Evolutionary conservation across 2,113 vertebrate species (phyloP), one percentile per base, ranked within the genome.

Genomic region (Spilogale gracilis): DNA sequence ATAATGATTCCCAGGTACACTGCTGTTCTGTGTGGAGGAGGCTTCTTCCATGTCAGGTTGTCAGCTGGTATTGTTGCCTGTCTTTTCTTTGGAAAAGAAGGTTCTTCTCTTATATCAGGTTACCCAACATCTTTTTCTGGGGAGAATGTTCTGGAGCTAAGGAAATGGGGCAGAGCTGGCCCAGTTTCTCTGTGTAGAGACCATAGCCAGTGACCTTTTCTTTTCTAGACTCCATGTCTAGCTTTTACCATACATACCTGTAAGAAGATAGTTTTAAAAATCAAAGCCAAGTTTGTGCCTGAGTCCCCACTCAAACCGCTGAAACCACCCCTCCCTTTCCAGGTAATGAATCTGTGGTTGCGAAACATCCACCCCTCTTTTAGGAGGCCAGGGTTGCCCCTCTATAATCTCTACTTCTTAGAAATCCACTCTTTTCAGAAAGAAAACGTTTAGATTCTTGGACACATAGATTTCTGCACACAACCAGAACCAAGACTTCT

Each of bases 231-330:
- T 79, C 52, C 6, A 27, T 54, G 50, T 90, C 58, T 74, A 56
- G 43, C 12, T 91, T 52, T 85, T 91, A 56, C 30, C 52, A 21
- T 52, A 69, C 30, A 69, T 23, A 85, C 17, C 10, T 65, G 43
- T 4, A 73, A 45, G 89, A 85, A 74, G 60, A 74, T 27, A 52
- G n/a, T 86, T 96, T 91, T 76, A n/a, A 81, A 91, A 91, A 93
- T 91, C 30, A 94, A 83, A 95, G 69, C 21, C 23, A 61, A 23
- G 12, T 96, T 60, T 92, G 32, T 90, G 50, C 21, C 32, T 45
- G 32, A 50, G 25, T 54, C 78, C 84, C 11, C 43, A 65, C 82
- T 65, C 54, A 60, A 32, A 7, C 3, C 65, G 23, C 65, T 81
- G 71, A 30, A 48, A 69, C 25, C 5, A 17, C 9, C 4, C 30